Percentiles rank a stretch among this genome's conserved stretches.
These are phyloP conservation scores for Mycteria americana DNA, from an alignment of 2,797 vertebrate species.

Conservation along the genomic window DNA sequence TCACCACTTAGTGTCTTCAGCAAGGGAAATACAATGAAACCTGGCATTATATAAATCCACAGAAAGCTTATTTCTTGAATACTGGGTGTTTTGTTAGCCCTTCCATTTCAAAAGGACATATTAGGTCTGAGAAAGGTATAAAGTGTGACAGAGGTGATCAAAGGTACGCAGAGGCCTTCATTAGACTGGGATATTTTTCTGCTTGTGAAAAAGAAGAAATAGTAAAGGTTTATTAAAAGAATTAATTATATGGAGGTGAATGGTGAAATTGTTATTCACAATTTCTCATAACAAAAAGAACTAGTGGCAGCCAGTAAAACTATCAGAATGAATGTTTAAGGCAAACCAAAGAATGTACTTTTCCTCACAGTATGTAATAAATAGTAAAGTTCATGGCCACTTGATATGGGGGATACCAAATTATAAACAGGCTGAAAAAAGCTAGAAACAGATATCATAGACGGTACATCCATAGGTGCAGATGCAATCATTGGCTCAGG, in stretches of 20 bases:
- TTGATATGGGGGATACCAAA: neutral
- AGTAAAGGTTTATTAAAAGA: neutral
- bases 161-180: neutral
- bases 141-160: neutral
- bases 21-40: neutral
- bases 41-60: neutral
- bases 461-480: neutral
- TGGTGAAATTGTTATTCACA: neutral
- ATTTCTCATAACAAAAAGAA: neutral
- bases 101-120: neutral
- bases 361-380: neutral
- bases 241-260: neutral
- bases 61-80: neutral
- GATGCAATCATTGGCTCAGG: neutral
- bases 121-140: neutral
- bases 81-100: neutral
- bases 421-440: neutral
- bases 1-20: neutral
- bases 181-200: neutral
- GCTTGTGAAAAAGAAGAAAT: neutral
- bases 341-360: neutral
- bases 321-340: neutral
- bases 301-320: neutral
- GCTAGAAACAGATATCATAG: neutral
- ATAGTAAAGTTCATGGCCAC: neutral